These are phyloP conservation scores for Chionomys nivalis DNA, from an alignment of 2,113 vertebrate genomes.

Conservation along the genomic window DNA sequence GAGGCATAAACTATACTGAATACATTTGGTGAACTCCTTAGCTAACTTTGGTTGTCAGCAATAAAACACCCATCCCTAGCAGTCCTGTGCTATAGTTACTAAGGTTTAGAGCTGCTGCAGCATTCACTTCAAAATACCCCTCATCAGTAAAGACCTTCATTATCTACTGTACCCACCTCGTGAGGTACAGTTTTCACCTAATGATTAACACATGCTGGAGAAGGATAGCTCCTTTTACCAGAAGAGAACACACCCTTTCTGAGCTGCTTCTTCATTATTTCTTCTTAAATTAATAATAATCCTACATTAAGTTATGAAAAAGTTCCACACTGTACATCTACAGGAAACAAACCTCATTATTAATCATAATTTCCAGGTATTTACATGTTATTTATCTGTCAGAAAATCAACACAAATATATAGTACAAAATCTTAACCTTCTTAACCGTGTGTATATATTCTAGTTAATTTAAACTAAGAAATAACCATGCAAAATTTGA, in stretches of 20 bases:
- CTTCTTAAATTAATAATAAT: not conserved
- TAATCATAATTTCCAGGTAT: not conserved
- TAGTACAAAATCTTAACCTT: not conserved
- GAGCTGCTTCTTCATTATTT: not conserved
- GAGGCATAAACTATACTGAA: not conserved
- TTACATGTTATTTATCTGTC: not conserved
- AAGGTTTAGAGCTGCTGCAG: not conserved
- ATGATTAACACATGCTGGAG: not conserved
- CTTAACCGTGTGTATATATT: not conserved
- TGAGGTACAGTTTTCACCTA: not conserved
- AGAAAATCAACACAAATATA: not conserved
- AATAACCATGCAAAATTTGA: not conserved
- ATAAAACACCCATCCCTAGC: not conserved
- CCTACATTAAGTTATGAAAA: rapidly evolving
- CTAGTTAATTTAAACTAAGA: not conserved
- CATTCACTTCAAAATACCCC: not conserved
- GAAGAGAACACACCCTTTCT: not conserved
- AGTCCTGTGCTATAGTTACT: not conserved
- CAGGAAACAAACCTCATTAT: not conserved
- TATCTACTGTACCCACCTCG: too few species aligned
- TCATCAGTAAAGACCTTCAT: rapidly evolving
- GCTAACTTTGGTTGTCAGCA: not conserved
- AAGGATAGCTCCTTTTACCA: not conserved
- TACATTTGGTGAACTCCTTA: not conserved
- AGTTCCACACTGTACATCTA: not conserved